phyloP scores from a whole-genome alignment of 2,113 vertebrate species.

The Tiliqua scincoides region DNA sequence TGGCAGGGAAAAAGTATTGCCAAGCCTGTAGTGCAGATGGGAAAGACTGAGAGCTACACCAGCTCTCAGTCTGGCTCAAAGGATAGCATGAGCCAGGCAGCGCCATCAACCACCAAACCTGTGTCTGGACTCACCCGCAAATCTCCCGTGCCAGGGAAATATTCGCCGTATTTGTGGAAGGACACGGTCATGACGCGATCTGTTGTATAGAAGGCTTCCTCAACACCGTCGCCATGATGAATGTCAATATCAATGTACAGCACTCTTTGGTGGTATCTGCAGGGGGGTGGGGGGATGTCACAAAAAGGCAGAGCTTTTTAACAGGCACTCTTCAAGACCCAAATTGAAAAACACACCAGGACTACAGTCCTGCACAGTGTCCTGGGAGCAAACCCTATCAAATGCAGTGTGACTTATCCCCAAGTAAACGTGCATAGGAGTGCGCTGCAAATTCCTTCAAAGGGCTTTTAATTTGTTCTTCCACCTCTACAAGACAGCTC shows the following conservation, averaged over 20 bases:
- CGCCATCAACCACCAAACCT: slow-evolving; percentile 29
- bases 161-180: slow-evolving; percentile 88
- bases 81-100: slow-evolving; percentile 3
- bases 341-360: too few relatives aligned
- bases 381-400: too few relatives aligned
- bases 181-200: slow-evolving; percentile 89
- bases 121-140: slow-evolving; percentile 77
- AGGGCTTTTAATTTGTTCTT: not conserved
- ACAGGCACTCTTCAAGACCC: too few relatives aligned
- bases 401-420: too few relatives aligned
- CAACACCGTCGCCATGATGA: slow-evolving; percentile 87
- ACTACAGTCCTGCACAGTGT: too few relatives aligned
- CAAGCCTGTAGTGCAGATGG: too few relatives aligned
- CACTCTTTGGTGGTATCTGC: slow-evolving; percentile 87
- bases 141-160: slow-evolving; percentile 86
- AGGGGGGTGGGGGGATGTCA: slow-evolving; percentile 28
- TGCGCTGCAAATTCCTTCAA: too few relatives aligned
- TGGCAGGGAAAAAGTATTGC: too few relatives aligned
- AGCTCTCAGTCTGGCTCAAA: not conserved
- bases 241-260: slow-evolving; percentile 89
- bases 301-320: not conserved
- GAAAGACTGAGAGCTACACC: too few relatives aligned
- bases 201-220: slow-evolving; percentile 88
- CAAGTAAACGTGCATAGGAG: too few relatives aligned
- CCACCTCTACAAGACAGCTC: not conserved